Evolutionary conservation across 2,797 vertebrate species (phyloP).

Genomic region (Phrynocephalus forsythii): DNA sequence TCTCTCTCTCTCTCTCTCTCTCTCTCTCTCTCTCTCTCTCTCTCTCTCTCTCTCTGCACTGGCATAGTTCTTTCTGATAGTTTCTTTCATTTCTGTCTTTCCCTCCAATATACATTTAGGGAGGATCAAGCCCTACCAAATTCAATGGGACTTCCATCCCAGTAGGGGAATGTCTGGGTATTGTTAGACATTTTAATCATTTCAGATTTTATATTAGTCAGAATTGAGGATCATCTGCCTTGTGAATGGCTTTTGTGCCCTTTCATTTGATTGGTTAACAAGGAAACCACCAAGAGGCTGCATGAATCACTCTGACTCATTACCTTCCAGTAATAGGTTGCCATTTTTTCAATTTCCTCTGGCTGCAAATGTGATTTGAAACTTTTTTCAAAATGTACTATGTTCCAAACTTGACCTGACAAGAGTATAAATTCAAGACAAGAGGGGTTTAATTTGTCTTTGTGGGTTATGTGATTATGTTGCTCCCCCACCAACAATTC

Average conservation of each 20-base stretch:
- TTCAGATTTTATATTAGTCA: slow-evolving; percentile 49
- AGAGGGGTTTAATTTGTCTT: slow-evolving; percentile 22
- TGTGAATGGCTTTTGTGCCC: slow-evolving; percentile 62
- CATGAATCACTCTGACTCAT: slow-evolving; percentile 71
- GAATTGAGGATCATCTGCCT: slow-evolving; percentile 44
- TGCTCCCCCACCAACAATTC: neutral
- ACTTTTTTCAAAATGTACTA: slow-evolving; percentile 10
- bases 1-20: neutral
- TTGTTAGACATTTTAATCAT: slow-evolving; percentile 39
- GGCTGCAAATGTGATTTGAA: slow-evolving; percentile 51
- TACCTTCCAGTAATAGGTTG: slow-evolving; percentile 62
- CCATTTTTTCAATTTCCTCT: slow-evolving; percentile 49
- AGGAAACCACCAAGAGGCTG: slow-evolving; percentile 59
- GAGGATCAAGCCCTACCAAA: neutral
- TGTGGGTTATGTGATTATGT: neutral
- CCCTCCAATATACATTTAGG: neutral
- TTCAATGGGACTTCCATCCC: neutral
- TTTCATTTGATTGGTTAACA: slow-evolving; percentile 68
- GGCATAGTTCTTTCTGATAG: neutral
- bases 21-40: neutral
- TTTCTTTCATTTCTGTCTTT: slow-evolving; percentile 24
- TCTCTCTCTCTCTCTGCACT: neutral
- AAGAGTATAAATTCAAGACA: slow-evolving; percentile 38
- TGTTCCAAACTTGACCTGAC: slow-evolving; percentile 40
- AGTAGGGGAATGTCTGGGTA: neutral